Evolutionary conservation across 1,140 invertebrate genomes (phyloP).

Genomic region (Polyergus mexicanus): DNA sequence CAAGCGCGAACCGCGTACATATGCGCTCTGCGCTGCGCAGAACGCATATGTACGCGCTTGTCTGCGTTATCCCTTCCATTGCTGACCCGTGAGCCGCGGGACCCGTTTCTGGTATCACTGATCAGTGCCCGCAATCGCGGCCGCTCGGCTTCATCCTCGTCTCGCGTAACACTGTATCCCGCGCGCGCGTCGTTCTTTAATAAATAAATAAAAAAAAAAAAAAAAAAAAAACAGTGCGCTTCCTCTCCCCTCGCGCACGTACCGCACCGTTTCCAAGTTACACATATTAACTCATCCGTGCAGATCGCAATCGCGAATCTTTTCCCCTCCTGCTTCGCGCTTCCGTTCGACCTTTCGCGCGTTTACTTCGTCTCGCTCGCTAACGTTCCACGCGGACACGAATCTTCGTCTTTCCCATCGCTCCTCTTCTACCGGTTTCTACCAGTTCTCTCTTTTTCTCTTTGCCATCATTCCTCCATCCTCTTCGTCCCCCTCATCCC

Average conservation of each 20-base stretch:
- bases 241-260: constrained; percentile 2
- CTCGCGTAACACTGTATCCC: background rate
- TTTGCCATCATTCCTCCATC: background rate
- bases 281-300: constrained; percentile 39
- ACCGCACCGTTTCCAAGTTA: constrained; percentile 41
- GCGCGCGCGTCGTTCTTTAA: background rate
- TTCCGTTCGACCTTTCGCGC: constrained; percentile 40
- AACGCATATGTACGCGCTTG: too few relatives aligned
- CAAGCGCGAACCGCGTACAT: too few relatives aligned
- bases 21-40: too few relatives aligned
- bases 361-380: background rate
- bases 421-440: background rate
- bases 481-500: background rate
- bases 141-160: background rate
- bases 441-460: background rate
- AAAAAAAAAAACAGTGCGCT: constrained; percentile 46
- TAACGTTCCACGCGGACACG: background rate
- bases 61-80: too few relatives aligned
- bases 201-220: too few relatives aligned
- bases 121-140: background rate
- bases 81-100: too few relatives aligned
- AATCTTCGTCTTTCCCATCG: background rate
- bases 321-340: constrained; percentile 18
- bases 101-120: too few relatives aligned
- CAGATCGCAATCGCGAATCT: constrained; percentile 7